phyloP scores from a whole-genome alignment of 2,113 vertebrate species.

The Daubentonia madagascariensis region DNA sequence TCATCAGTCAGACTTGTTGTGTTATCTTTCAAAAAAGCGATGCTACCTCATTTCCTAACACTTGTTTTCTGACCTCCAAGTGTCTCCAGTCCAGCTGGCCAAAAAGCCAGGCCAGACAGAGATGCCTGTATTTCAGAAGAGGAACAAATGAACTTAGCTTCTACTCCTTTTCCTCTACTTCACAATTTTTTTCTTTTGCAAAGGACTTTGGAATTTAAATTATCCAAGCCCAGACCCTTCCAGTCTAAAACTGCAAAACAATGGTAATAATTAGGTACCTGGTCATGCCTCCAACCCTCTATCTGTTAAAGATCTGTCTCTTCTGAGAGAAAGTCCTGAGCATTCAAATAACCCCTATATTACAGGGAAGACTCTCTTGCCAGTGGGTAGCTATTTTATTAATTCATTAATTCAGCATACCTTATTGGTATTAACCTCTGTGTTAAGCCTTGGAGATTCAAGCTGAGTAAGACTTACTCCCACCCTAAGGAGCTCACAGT shows the following conservation, averaged over 20 bases:
- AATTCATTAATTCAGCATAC: background rate
- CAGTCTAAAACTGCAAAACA: background rate
- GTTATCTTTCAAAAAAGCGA: background rate
- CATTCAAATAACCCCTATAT: background rate
- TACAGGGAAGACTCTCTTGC: background rate
- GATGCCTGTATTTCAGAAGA: background rate
- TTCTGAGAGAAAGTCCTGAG: background rate
- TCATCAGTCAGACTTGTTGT: background rate
- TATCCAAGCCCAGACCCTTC: background rate
- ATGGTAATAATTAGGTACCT: background rate
- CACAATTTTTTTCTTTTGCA: background rate
- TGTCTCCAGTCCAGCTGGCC: background rate
- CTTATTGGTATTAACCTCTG: background rate
- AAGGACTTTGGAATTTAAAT: slow-evolving; percentile 20
- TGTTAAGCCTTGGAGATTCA: background rate
- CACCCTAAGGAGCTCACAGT: background rate
- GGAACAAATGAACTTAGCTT: background rate
- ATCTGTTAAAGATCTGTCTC: background rate
- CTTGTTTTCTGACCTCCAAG: background rate
- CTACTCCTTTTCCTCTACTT: background rate
- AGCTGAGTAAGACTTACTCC: background rate
- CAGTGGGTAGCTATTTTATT: background rate
- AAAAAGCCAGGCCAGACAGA: background rate
- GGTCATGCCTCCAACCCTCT: background rate
- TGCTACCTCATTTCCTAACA: background rate